Percentiles rank a stretch among this genome's conserved stretches.
These are phyloP conservation scores for Daubentonia madagascariensis DNA, from an alignment of 2,113 vertebrate species.

Conservation along the genomic window DNA sequence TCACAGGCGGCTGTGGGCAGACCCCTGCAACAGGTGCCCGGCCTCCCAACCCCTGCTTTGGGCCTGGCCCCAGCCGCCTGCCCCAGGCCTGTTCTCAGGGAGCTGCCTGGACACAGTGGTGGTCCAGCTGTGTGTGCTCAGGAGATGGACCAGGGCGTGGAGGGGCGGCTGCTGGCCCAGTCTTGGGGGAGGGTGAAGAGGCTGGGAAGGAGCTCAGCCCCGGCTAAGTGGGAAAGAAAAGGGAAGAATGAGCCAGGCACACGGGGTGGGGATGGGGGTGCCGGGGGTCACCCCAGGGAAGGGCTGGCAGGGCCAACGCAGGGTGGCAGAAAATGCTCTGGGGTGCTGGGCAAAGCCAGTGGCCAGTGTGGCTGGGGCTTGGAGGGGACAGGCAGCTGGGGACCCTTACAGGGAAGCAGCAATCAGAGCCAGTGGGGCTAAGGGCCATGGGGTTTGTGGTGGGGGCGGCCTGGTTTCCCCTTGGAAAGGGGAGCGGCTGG, in stretches of 20 bases:
- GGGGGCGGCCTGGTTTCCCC: background rate
- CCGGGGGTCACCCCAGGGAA: background rate
- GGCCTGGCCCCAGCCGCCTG: background rate
- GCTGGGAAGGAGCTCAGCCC: too few species aligned
- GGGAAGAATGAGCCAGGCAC: accelerated
- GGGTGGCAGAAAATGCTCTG: background rate
- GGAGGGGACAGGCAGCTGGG: too few species aligned
- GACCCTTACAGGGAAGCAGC: background rate
- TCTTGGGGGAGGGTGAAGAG: background rate
- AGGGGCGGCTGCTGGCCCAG: background rate
- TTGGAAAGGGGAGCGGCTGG: background rate
- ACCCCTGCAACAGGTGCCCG: background rate
- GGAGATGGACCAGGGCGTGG: background rate
- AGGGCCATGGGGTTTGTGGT: background rate
- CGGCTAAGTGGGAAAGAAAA: accelerated
- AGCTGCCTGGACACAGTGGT: background rate
- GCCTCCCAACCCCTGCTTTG: background rate
- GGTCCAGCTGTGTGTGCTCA: background rate
- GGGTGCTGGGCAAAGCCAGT: background rate
- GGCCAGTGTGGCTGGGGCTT: background rate
- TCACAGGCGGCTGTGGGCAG: background rate
- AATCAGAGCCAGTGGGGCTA: background rate
- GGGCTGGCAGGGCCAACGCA: background rate
- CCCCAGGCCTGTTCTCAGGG: background rate
- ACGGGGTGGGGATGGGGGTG: background rate